Conservation (phyloP, 2,888 invertebrate species). For the Opisthograptis luteolata region DNA sequence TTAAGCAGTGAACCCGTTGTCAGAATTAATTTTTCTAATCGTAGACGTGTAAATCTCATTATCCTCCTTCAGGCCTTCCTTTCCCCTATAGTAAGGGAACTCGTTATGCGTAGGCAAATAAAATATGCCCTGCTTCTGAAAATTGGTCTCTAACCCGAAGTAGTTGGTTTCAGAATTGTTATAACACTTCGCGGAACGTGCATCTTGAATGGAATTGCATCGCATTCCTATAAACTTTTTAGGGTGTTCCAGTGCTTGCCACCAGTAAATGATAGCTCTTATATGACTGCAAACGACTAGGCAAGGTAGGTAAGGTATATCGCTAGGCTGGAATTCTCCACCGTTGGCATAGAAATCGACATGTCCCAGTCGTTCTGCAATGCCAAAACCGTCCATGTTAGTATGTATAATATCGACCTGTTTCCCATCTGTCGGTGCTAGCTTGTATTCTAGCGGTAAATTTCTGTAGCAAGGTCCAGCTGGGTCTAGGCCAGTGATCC, state of each 20-base stretch:
- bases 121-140: conserved; percentile 63
- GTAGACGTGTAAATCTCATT: conserved; percentile 67
- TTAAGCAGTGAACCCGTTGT: conserved; percentile 53
- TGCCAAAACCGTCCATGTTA: conserved; percentile 78
- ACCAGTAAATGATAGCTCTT: conserved; percentile 65
- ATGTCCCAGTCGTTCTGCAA: conserved; percentile 68
- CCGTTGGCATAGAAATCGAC: conserved; percentile 75
- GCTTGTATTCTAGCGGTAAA: conserved; percentile 51
- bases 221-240: conserved; percentile 67
- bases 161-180: conserved; percentile 63
- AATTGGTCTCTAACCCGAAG: conserved; percentile 63
- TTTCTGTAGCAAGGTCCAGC: conserved; percentile 73
- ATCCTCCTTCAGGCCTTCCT: conserved; percentile 63
- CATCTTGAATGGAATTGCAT: conserved; percentile 69
- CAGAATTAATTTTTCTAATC: conserved; percentile 57
- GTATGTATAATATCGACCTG: conserved; percentile 70
- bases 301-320: conserved; percentile 68
- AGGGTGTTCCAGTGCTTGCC: conserved; percentile 73
- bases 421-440: conserved; percentile 56
- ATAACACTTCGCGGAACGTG: conserved; percentile 66
- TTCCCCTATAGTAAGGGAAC: conserved; percentile 70
- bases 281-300: conserved; percentile 69
- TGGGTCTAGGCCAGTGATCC: conserved; percentile 72
- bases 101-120: conserved; percentile 68
- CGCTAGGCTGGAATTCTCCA: conserved; percentile 72